phyloP scores from a whole-genome alignment of 2,888 invertebrate genomes.

The Caenorhabditis imperialis region DNA sequence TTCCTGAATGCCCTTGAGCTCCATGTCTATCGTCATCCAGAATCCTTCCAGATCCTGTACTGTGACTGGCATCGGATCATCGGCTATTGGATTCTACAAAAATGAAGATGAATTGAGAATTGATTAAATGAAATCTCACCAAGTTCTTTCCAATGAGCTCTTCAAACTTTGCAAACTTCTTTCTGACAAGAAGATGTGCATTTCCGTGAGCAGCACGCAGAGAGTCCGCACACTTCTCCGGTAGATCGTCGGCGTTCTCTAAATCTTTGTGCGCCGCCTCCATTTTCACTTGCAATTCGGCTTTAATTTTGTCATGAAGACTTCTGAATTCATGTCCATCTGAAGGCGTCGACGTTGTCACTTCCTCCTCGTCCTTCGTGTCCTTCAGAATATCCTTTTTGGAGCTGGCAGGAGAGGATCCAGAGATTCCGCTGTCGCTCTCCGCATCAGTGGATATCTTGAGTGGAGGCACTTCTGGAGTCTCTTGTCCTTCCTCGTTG shows the following conservation, averaged over 20 bases:
- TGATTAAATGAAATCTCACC: conserved; percentile 14
- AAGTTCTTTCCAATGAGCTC: conserved; percentile 52
- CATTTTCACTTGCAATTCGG: conserved; percentile 35
- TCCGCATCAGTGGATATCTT: conserved; percentile 46
- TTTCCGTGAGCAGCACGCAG: conserved; percentile 55
- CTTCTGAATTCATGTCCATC: conserved; percentile 34
- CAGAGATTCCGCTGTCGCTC: conserved; percentile 54
- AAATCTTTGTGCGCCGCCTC: conserved; percentile 44
- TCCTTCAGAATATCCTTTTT: conserved; percentile 36
- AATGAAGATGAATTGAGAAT: not conserved
- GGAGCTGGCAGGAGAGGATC: conserved; percentile 44
- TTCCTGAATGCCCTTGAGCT: conserved; percentile 58
- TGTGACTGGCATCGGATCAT: conserved; percentile 54
- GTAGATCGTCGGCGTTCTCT: conserved; percentile 45
- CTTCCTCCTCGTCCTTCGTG: conserved; percentile 26
- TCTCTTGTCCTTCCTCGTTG: conserved; percentile 33
- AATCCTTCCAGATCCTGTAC: conserved; percentile 64
- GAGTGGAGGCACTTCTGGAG: conserved; percentile 9
- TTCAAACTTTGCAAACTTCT: conserved; percentile 55
- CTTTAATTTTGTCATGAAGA: conserved; percentile 37
- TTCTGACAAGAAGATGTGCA: conserved; percentile 52
- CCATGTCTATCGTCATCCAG: conserved; percentile 65
- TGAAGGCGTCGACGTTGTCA: conserved; percentile 31
- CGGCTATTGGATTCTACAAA: conserved; percentile 55
- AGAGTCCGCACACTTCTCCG: conserved; percentile 49